Evolutionary conservation across 2,797 vertebrate species (phyloP).

Genomic region (Lophius americanus): DNA sequence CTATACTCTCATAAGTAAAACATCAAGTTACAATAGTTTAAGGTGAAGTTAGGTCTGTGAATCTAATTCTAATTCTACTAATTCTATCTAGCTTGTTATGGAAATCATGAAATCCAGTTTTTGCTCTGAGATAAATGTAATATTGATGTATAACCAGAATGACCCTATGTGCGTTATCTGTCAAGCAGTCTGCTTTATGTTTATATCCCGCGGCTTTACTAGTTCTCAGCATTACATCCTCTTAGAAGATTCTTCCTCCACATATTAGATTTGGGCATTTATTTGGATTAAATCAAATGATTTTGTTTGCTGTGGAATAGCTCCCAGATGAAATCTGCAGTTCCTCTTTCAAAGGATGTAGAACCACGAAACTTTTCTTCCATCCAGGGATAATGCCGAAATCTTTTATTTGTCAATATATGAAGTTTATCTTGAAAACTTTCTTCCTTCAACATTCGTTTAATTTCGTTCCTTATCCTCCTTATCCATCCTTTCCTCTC

Average conservation of each 20-base stretch:
- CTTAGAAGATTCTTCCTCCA: conserved; percentile 46
- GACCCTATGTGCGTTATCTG: conserved; percentile 44
- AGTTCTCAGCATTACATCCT: conserved; percentile 38
- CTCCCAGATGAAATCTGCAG: conserved; percentile 37
- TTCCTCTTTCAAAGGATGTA: conserved; percentile 70
- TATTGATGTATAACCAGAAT: conserved; percentile 58
- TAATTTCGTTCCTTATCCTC: too few species aligned
- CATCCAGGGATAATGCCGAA: conserved; percentile 6
- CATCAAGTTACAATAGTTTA: conserved; percentile 15
- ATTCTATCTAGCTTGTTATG: conserved; percentile 1
- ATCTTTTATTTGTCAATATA: conserved; percentile 32
- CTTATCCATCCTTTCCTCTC: too few species aligned
- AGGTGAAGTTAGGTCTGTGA: conserved; percentile 3
- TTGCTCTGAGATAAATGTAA: conserved; percentile 44
- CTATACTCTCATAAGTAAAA: neutral
- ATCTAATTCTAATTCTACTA: conserved; percentile 13
- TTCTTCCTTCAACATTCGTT: conserved; percentile 14
- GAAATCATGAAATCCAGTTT: conserved; percentile 26
- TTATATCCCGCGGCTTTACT: conserved; percentile 40
- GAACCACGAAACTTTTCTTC: neutral
- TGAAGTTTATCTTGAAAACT: conserved; percentile 23
- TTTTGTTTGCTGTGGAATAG: conserved; percentile 36
- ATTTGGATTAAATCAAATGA: conserved; percentile 60
- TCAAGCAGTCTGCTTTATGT: conserved; percentile 42
- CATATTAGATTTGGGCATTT: conserved; percentile 53